Conservation (phyloP, 2,113 vertebrate genomes). For the Apodemus speciosus region DNA sequence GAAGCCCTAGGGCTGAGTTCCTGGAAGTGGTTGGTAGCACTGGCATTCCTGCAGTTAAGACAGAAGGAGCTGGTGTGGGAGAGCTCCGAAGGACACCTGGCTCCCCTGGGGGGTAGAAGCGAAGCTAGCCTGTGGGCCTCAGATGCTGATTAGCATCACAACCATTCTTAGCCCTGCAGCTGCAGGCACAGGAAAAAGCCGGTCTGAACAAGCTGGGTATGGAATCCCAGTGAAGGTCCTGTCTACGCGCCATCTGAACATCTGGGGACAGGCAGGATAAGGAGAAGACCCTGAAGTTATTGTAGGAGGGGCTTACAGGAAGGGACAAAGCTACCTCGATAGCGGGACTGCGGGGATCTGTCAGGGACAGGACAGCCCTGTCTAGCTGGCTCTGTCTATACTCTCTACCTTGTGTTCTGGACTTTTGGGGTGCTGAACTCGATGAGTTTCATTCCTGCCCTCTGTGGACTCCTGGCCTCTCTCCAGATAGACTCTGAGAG, state of each 20-base stretch:
- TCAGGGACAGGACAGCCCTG: not conserved
- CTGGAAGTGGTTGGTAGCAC: not conserved
- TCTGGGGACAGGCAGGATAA: too few relatives aligned
- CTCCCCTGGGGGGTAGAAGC: not conserved
- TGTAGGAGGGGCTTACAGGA: not conserved
- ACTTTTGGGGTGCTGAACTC: not conserved
- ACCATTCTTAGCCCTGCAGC: not conserved
- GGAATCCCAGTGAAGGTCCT: not conserved
- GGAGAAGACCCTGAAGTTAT: not conserved
- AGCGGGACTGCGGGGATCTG: not conserved
- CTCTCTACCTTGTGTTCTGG: not conserved
- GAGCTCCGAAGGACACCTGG: not conserved
- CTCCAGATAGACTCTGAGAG: not conserved
- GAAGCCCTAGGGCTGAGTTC: not conserved
- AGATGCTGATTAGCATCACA: not conserved
- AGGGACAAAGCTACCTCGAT: not conserved
- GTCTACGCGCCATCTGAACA: not conserved
- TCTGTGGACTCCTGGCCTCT: not conserved
- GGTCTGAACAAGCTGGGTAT: not conserved
- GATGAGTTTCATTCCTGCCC: not conserved
- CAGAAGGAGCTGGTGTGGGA: not conserved
- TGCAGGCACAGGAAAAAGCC: not conserved
- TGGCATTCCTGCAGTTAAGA: not conserved
- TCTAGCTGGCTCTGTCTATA: too few relatives aligned
- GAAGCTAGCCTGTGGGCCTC: not conserved